phyloP scores from a whole-genome alignment of 2,888 invertebrate genomes.

The Apamea epomidion region DNA sequence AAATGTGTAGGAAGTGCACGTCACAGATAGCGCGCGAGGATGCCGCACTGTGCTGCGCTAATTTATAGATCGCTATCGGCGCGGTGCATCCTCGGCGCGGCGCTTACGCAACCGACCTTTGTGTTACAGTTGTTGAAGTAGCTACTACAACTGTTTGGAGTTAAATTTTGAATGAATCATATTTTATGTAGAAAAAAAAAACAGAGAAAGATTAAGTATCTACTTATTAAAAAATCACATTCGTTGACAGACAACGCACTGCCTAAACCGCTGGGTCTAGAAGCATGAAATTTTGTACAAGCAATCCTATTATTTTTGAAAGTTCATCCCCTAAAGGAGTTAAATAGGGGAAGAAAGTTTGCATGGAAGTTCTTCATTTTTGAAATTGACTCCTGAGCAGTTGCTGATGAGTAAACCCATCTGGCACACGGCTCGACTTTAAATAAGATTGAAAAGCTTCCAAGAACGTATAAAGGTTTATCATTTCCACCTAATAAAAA shows the following conservation, averaged over 20 bases:
- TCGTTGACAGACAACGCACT: neutral
- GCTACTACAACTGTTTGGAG: constrained; percentile 6
- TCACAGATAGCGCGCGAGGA: constrained; percentile 62
- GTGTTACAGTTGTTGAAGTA: constrained; percentile 49
- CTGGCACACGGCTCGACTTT: neutral
- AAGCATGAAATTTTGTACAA: neutral
- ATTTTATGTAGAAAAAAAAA: neutral
- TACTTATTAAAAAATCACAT: neutral
- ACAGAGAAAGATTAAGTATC: neutral
- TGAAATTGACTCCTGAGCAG: neutral
- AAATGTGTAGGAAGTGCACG: constrained; percentile 60
- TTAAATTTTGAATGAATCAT: constrained; percentile 8
- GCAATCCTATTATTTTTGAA: neutral
- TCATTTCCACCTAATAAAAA: neutral
- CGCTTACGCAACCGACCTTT: constrained; percentile 67
- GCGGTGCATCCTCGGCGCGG: constrained; percentile 62
- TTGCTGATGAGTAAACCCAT: neutral
- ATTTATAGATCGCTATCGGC: constrained; percentile 66
- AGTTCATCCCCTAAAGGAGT: neutral
- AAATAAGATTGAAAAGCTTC: neutral
- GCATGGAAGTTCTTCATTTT: neutral
- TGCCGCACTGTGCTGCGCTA: constrained; percentile 62
- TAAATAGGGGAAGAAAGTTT: neutral
- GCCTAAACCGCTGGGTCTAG: neutral
- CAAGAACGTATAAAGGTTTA: neutral